Conservation (phyloP, 2,797 vertebrate genomes). For the Podarcis siculus region DNA sequence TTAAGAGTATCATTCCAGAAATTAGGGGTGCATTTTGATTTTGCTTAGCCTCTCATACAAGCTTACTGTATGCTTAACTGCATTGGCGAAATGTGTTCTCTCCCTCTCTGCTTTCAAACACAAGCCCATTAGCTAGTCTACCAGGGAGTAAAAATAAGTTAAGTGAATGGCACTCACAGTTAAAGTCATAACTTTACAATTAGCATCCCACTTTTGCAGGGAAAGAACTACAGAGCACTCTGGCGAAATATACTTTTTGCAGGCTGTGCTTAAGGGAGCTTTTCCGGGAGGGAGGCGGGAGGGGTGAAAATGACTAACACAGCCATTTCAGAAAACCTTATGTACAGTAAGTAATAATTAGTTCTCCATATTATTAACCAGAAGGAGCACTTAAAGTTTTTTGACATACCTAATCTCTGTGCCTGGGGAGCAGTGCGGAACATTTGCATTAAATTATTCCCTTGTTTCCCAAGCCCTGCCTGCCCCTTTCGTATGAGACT, state of each 20-base stretch:
- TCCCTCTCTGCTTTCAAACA: neutral
- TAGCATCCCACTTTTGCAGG: conserved; percentile 54
- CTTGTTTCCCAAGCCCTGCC: conserved; percentile 71
- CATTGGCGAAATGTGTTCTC: conserved; percentile 36
- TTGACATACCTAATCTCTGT: conserved; percentile 77
- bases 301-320: conserved; percentile 51
- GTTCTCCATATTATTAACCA: conserved; percentile 76
- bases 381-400: conserved; percentile 76
- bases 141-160: conserved; percentile 69
- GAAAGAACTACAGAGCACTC: conserved; percentile 25
- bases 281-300: conserved; percentile 26
- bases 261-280: conserved; percentile 61
- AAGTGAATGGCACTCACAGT: conserved; percentile 61
- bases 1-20: conserved; percentile 42
- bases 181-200: conserved; percentile 66
- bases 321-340: conserved; percentile 65
- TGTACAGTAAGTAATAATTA: conserved; percentile 72
- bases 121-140: conserved; percentile 55
- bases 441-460: conserved; percentile 83
- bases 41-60: neutral
- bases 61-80: conserved; percentile 17
- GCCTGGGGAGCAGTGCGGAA: conserved; percentile 74
- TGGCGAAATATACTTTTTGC: conserved; percentile 59
- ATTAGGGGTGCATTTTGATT: conserved; percentile 45
- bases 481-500: conserved; percentile 68